phyloP scores from a whole-genome alignment of 2,113 vertebrate species.

The Petaurus breviceps region DNA sequence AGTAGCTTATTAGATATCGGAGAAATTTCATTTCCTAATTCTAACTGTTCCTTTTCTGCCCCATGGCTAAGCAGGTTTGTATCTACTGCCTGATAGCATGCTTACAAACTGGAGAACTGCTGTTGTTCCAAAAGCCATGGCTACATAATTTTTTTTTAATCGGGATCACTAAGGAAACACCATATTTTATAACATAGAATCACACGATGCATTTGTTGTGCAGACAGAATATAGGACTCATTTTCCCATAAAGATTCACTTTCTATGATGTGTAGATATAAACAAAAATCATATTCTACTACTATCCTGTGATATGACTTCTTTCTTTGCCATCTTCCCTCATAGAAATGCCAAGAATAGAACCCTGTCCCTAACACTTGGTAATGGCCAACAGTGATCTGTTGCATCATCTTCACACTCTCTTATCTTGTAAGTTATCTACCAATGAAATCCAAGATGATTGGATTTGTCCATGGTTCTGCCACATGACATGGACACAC shows the following conservation, averaged over 20 bases:
- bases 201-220: background rate
- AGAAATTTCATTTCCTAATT: background rate
- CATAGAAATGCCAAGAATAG: background rate
- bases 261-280: background rate
- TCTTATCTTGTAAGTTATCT: background rate
- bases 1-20: background rate
- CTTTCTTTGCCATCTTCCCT: background rate
- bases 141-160: background rate
- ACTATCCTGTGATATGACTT: background rate
- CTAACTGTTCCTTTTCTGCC: background rate
- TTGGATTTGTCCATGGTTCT: background rate
- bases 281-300: background rate
- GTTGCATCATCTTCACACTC: background rate
- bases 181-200: background rate
- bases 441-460: background rate
- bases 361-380: background rate
- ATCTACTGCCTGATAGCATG: background rate
- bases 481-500: background rate
- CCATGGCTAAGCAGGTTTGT: background rate
- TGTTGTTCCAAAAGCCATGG: too few species aligned
- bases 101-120: background rate
- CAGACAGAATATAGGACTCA: background rate
- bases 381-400: background rate
- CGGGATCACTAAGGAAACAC: background rate
- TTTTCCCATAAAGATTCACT: background rate